Evolutionary conservation across 2,888 invertebrate genomes (phyloP), one percentile per base, ranked within the genome.

Genomic region (Eurytoma californica): DNA sequence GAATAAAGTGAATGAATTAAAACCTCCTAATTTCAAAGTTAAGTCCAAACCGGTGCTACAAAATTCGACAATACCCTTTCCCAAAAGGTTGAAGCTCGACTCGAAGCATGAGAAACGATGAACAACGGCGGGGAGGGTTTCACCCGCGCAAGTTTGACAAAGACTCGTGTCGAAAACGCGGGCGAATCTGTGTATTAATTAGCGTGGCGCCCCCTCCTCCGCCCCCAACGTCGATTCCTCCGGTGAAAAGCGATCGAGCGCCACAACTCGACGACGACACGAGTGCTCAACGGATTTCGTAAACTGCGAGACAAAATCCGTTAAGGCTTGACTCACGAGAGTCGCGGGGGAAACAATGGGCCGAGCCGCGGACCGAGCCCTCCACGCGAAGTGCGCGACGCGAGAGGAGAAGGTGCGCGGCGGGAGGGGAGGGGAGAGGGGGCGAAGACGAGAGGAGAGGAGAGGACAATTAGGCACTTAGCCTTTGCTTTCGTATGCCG

Each of bases 291-390:
- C 85, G 86, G 86, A 86, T 87, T 85, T 86, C 80, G 82, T 85
- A 86, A 88, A 87, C 85, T 86, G 84, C 85, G 86, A 89, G 88
- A 88, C 87, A 87, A 88, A 89, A 89, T 88, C 88, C 88, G 88
- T 88, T 88, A 87, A 88, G 85, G 85, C 88, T 89, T 88, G 88
- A 89, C 88, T 89, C 86, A 77, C 78, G 79, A 85, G 85, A 87
- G 86, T 87, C 86, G 85, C 75, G 67, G 58, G 51, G 9, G 85
- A 86, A 87, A 89, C 87, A 89, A 88, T 87, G 83, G 85, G n/a
- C 60, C 69, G 57, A 47, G 79, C 80, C 82, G 83, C 81, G 83
- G 82, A 84, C 83, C 84, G 69, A 84, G 82, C 84, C 85, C 86
- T 84, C 82, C 80, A 74, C 61, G 24, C 65, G 12, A 67, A 72